Base-by-base conservation (phyloP, 2,888 invertebrate genomes). In the Lasioglossum morio region DNA sequence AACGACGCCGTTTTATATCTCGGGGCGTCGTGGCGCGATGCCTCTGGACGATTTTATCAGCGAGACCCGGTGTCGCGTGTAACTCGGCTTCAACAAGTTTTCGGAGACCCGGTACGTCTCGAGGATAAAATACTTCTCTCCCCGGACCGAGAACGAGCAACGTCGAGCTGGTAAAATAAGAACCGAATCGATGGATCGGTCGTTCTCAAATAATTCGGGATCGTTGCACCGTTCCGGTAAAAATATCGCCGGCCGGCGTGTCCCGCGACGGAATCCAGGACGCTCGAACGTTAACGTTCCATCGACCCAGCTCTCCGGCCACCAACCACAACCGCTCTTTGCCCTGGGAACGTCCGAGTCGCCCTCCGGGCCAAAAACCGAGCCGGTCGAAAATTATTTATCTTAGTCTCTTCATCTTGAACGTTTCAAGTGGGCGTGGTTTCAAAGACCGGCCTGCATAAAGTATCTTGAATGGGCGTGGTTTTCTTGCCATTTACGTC, bases 161-260 rank as follows among this genome's bases (percentile, higher is more conserved):
- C 53, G 53, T 53, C 8, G 23, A 8, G 23, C 10, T 23, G 53
- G 23, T 53, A 53, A 53, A 53, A 53, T 53, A 53, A 53, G 53
- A 53, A 53, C 10, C 53, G 72, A 43, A 72, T 43, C 72, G 43
- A 72, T 72, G 72, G 8, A 23, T 16, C n/a, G 4, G 14, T n/a
- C 16, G 40, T 43, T 27, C 16, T 27, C 72, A 72, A 72, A 72
- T 43, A 72, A 72, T 72, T 72, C 16, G 72, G 7, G 72, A 72
- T 72, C 69, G 69, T 69, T 69, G 69, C 37, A 69, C 69, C 19
- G 69, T 37, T 23, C 69, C 30, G 37, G 69, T 69, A 69, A 69
- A 69, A 69, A 69, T 69, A 69, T 69, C 69, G 60, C 30, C 23
- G 53, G 2, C 16, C 69, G 37, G 69, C 37, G 34, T 19, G 30